phyloP scores from a whole-genome alignment of 2,888 invertebrate species.

The Papilio elwesi region DNA sequence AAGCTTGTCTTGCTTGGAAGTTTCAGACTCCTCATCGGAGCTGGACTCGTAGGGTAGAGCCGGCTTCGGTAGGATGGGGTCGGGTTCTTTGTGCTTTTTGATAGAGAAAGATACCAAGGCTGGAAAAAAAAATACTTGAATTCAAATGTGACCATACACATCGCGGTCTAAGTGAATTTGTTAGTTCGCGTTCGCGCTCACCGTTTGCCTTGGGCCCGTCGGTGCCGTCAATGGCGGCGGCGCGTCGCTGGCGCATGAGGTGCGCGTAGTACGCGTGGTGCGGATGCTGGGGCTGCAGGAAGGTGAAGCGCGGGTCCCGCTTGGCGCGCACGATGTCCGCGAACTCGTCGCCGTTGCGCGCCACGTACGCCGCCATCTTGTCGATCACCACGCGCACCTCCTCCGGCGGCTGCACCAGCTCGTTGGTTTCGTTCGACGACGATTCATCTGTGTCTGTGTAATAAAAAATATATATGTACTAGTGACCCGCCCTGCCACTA shows the following conservation, averaged over 20 bases:
- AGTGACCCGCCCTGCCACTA: too few relatives aligned
- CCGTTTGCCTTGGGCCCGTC: conserved; percentile 44
- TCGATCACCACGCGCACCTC: conserved; percentile 95
- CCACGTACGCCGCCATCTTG: conserved; percentile 98
- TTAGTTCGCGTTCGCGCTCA: conserved; percentile 9
- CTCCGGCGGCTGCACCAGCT: conserved; percentile 88
- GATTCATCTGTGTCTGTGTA: conserved; percentile 67
- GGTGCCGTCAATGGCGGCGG: conserved; percentile 50
- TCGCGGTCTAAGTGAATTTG: too few relatives aligned
- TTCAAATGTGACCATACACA: conserved; percentile 16
- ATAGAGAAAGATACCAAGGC: conserved; percentile 94
- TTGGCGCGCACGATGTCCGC: conserved; percentile 93
- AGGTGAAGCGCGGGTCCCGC: conserved; percentile 94
- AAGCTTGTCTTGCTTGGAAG: conserved; percentile 49
- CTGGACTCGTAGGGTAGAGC: conserved; percentile 91
- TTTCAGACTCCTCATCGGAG: conserved; percentile 85
- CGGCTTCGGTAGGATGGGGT: conserved; percentile 87
- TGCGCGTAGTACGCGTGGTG: conserved; percentile 92
- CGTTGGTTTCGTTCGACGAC: conserved; percentile 64
- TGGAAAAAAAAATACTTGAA: conserved; percentile 54
- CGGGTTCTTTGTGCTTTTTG: conserved; percentile 91
- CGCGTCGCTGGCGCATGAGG: conserved; percentile 65
- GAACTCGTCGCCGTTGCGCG: conserved; percentile 97
- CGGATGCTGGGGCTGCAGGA: conserved; percentile 90
- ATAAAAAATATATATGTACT: conserved; percentile 40